These are phyloP conservation scores for Agonopterix heracliana DNA, from an alignment of 2,888 invertebrate genomes.

Conservation along the genomic window DNA sequence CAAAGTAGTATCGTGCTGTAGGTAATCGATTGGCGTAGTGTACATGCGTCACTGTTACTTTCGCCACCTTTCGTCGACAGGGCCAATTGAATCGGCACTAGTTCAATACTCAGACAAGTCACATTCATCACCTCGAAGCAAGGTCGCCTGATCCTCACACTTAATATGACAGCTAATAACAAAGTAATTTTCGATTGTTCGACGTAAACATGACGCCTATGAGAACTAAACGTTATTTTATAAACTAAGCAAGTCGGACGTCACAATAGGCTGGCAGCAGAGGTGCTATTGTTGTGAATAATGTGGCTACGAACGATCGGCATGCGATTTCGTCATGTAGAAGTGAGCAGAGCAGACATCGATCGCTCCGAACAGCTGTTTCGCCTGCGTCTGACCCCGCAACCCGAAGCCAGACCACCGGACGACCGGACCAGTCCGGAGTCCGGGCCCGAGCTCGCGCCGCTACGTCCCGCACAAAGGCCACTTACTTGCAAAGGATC, in stretches of 20 bases:
- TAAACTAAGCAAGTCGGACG: slow-evolving; percentile 30
- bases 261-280: slow-evolving; percentile 34
- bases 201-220: slow-evolving; percentile 23
- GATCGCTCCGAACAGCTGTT: slow-evolving; percentile 55
- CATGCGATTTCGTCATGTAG: slow-evolving; percentile 38
- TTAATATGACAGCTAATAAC: slow-evolving; percentile 23
- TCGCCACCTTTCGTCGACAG: slow-evolving; percentile 66
- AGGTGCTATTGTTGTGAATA: slow-evolving; percentile 39
- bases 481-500: slow-evolving; percentile 88
- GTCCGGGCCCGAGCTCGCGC: slow-evolving; percentile 6
- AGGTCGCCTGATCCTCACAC: slow-evolving; percentile 37
- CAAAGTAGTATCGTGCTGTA: slow-evolving; percentile 22
- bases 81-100: slow-evolving; percentile 42
- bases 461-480: slow-evolving; percentile 8
- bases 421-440: slow-evolving; percentile 6
- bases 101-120: slow-evolving; percentile 26
- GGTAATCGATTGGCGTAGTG: slow-evolving; percentile 29
- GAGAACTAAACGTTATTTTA: slow-evolving; percentile 26
- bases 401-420: too few relatives aligned
- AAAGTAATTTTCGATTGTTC: slow-evolving; percentile 32
- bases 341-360: slow-evolving; percentile 19
- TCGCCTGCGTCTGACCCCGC: slow-evolving; percentile 8
- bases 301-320: slow-evolving; percentile 33
- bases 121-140: slow-evolving; percentile 41
- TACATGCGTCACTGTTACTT: slow-evolving; percentile 53